Evolutionary conservation across 2,797 vertebrate genomes (phyloP).

Genomic region (Pseudochromis fuscus): DNA sequence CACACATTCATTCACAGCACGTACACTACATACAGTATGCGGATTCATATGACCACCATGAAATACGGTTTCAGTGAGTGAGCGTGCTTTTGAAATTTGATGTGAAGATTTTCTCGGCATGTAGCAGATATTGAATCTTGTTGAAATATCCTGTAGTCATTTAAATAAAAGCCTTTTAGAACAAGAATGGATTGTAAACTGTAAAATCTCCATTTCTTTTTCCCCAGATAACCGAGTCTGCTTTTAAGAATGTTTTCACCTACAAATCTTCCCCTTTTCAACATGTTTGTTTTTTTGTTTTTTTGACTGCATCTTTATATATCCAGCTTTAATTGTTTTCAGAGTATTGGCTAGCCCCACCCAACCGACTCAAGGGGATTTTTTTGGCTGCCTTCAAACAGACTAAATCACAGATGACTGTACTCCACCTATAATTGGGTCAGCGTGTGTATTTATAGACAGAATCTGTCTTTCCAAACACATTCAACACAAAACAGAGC

Average conservation of each 20-base stretch:
- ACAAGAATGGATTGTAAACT: no score
- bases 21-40: not conserved
- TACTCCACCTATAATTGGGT: conserved; percentile 80
- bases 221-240: no score
- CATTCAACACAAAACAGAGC: conserved; percentile 55
- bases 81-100: not conserved
- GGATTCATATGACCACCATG: not conserved
- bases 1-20: conserved; percentile 21
- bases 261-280: no score
- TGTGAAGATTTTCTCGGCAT: not conserved
- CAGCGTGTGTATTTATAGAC: conserved; percentile 79
- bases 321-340: conserved; percentile 63
- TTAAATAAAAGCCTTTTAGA: conserved; percentile 4
- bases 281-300: no score
- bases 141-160: not conserved
- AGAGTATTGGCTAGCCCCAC: conserved; percentile 56
- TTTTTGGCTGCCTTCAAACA: conserved; percentile 68
- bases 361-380: conserved; percentile 50
- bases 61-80: not conserved
- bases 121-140: not conserved
- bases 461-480: conserved; percentile 58
- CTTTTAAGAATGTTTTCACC: no score
- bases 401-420: conserved; percentile 75
- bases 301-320: conserved; percentile 44
- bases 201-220: no score